Base-by-base conservation (phyloP, 2,888 invertebrate species). In the Palloptera scutellata region DNA sequence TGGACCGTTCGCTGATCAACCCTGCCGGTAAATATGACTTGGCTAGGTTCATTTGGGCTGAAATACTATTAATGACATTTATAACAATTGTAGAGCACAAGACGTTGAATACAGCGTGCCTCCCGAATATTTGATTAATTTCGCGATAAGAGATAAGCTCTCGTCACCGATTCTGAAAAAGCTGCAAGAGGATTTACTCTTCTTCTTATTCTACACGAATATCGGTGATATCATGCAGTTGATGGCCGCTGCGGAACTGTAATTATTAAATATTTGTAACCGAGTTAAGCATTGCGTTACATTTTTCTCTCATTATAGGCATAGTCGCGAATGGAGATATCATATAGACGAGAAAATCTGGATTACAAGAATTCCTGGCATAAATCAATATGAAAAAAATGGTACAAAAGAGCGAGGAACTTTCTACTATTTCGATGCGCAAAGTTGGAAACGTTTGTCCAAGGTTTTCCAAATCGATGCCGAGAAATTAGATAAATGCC, bases 391-490 rank as follows among this genome's bases (percentile, higher is more conserved):
- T 78, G 96, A 98, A 86, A 98, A 98, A 87, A 97, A 96, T 75
- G 91, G 92, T 79, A 94, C 95, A 77, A 98, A 96, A 87, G 98
- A 99, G 88, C 91, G 97, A 83, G 98, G 98, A 87, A 98, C 97
- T 81, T 99, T 99, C 88, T 98, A 96, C 88, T 97, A 97, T 88
- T 99, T 99, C 86, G 99, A 99, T 88, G 96, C 96, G 83, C 94
- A 96, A 87, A 97, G 94, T 87, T 99, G 99, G 98, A 90, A 98
- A 85, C 98, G 98, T 89, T 96, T 97, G 84, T 92, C 97, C 83
- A 98, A 98, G 87, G 98, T 98, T 87, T 97, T 99, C 89, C 94
- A 96, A 88, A 89, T 99, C 87, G 98, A 99, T 88, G 98, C 98
- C 89, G 96, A 96, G 88, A 97, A 98, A 88, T 89, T 99, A 86